Conservation (phyloP, 2,888 invertebrate genomes). For the Philereme transversata region DNA sequence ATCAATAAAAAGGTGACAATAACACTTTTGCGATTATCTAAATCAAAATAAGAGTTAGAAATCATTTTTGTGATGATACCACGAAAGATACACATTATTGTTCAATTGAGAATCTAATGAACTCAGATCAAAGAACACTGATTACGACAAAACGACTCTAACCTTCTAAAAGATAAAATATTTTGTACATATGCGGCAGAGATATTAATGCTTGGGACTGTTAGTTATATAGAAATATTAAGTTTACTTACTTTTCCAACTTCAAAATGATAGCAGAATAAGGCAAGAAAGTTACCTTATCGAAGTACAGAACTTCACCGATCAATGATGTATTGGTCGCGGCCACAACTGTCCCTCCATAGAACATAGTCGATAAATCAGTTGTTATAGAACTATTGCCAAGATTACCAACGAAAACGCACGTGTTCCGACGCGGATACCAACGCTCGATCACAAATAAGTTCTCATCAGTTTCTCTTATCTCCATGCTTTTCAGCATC, state of each 20-base stretch:
- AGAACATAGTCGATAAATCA: constrained; percentile 90
- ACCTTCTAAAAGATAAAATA: too few relatives aligned
- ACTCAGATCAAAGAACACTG: too few relatives aligned
- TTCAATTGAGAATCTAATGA: too few relatives aligned
- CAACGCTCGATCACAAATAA: constrained; percentile 89
- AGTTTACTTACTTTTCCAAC: constrained; percentile 63
- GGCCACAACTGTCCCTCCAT: constrained; percentile 85
- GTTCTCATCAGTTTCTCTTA: constrained; percentile 86
- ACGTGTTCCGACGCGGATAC: constrained; percentile 91
- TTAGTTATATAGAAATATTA: too few relatives aligned
- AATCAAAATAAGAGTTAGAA: too few relatives aligned
- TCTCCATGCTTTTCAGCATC: constrained; percentile 86
- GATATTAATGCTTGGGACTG: too few relatives aligned
- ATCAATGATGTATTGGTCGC: constrained; percentile 67
- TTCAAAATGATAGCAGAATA: constrained; percentile 74
- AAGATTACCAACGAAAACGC: constrained; percentile 90
- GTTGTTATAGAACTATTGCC: constrained; percentile 84
- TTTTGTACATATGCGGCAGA: too few relatives aligned
- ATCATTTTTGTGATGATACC: too few relatives aligned
- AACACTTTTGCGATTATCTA: too few relatives aligned
- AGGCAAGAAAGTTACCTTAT: constrained; percentile 70
- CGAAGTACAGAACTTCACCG: constrained; percentile 71
- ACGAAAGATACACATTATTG: too few relatives aligned
- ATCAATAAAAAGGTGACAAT: too few relatives aligned
- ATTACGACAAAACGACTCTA: too few relatives aligned